These are phyloP conservation scores for Butorides virescens DNA, from an alignment of 2,113 vertebrate genomes.

Conservation along the genomic window DNA sequence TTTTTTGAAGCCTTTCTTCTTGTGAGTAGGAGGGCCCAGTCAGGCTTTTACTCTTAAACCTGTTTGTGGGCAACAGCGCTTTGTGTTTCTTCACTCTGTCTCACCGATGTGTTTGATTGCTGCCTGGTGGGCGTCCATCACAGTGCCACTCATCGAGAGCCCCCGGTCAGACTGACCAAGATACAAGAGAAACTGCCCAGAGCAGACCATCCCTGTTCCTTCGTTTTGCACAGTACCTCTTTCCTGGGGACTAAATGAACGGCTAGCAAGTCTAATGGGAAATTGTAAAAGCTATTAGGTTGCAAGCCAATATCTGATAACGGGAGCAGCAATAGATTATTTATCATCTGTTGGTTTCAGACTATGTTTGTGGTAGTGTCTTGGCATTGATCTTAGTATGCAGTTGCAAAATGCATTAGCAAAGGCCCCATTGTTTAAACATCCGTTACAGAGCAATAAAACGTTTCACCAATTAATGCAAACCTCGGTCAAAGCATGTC, in stretches of 20 bases:
- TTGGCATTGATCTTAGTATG: slow-evolving; percentile 22
- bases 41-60: background rate
- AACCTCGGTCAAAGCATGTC: background rate
- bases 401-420: slow-evolving; percentile 41
- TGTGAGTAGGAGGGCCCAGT: background rate
- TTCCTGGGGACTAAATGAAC: background rate
- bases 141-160: rapidly evolving
- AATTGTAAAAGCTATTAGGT: slow-evolving; percentile 42
- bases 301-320: slow-evolving; percentile 60
- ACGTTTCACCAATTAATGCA: background rate
- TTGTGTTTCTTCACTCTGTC: background rate
- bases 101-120: background rate
- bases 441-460: background rate
- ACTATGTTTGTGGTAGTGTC: background rate
- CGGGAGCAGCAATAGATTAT: slow-evolving; percentile 39
- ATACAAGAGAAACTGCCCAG: background rate
- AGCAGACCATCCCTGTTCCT: background rate
- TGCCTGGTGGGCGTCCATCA: rapidly evolving
- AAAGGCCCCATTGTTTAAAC: background rate
- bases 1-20: background rate
- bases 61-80: background rate
- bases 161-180: background rate
- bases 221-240: background rate
- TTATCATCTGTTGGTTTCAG: slow-evolving; percentile 27
- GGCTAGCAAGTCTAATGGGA: slow-evolving; percentile 3